Evolutionary conservation across 2,888 invertebrate species (phyloP), one percentile per base, ranked within the genome.

Genomic region (Thalpophila matura): DNA sequence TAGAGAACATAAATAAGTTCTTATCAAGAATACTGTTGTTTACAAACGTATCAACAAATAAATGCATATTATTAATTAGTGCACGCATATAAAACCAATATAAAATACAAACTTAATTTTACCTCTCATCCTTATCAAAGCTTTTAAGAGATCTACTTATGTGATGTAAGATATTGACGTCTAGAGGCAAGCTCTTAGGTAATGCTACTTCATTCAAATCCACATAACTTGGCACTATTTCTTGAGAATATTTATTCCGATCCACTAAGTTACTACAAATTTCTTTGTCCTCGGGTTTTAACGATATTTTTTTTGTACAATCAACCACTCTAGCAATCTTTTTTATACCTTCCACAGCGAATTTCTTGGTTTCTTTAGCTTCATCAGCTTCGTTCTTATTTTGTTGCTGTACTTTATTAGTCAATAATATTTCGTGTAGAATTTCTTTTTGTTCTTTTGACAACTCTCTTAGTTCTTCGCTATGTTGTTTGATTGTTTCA

Each of bases 291-390:
- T 89, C 88, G 0, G 83, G 76, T 71, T 86, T 85, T 27, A 91
- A 58, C 0, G 77, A 57, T 0, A 78, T 70, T 60, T 86, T 87
- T 38, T 90, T 84, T 9, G 88, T 85, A 64, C 91, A 92, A 74
- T 94, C 91, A 0, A 92, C 81, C 0, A 64, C 55, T 43, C n/a
- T n/a, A n/a, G n/a, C n/a, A n/a, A n/a, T 62, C 55, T 3, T 65
- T 31, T 24, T 55, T 68, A 95, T 95, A 80, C 94, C 95, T 78
- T 95, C 95, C 1, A 95, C 94, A 0, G 95, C 95, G 24, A 94
- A 88, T 78, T 94, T 95, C 74, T 95, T 95, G 0, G 93, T 94
- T 75, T 94, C 91, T 77, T n/a, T n/a, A n/a, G n/a, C n/a, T n/a
- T n/a, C n/a, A n/a, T n/a, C n/a, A n/a, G n/a, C n/a, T n/a, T n/a